These are phyloP conservation scores for Macaca fascicularis DNA, from an alignment of 2,113 vertebrate genomes.

Conservation along the genomic window T2T-MFA8v1.1 NC_088380.1:12768001-12768500, in stretches of 20 bases:
- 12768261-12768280: background rate
- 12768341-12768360: background rate
- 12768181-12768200: background rate
- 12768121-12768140: background rate
- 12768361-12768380: background rate
- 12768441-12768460: background rate
- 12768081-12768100: background rate
- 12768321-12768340: conserved; percentile 1
- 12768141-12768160: background rate
- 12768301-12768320: background rate
- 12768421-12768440: background rate
- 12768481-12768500: background rate
- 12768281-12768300: background rate
- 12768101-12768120: background rate
- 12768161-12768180: background rate
- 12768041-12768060: background rate
- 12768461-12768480: background rate
- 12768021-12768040: background rate
- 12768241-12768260: background rate
- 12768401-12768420: background rate
- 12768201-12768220: background rate
- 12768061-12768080: background rate
- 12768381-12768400: background rate
- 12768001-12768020: background rate
- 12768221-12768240: conserved; percentile 8